Evolutionary conservation across 2,113 vertebrate genomes (phyloP), one percentile per base, ranked within the genome.

Genomic region (Macheiramphus alcinus): DNA sequence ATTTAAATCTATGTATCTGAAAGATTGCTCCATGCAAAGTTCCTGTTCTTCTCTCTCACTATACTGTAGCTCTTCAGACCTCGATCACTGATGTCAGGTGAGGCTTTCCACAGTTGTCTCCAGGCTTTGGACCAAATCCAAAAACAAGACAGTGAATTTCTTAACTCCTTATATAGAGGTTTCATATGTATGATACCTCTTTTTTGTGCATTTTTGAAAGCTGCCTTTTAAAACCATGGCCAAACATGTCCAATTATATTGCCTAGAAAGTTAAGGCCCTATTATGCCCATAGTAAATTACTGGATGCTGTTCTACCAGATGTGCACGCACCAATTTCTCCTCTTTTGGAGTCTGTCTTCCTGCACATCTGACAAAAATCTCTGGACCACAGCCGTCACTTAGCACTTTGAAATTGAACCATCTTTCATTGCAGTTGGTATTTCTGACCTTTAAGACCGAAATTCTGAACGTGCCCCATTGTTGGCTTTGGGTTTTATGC

Each of bases 401-500:
- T 93, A 62, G 43, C 66, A 36, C 88, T 96, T 89, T 94, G 93
- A 90, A 95, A 88, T 68, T 2, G 18, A 26, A 17, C 4, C 19
- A 11, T 79, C 81, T 78, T 84, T 76, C 48, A 65, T 93, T 96
- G 86, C 95, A 93, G 88, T 95, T 95, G 95, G 89, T 68, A 25
- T 68, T 89, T 61, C 27, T 53, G 88, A 92, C 97, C 96, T 97
- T 93, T 95, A 75, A 86, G 84, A 74, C 67, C 42, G 25, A 95
- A 95, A 91, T 96, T 90, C 90, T 58, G 53, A 96, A 72, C 0
- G 7, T 66, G 47, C 42, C 71, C 56, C 61, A 75, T 81, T 31
- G 61, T 67, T 2, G 7, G 80, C 32, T 7, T 36, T 36, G 52
- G 73, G 84, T 48, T 92, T 95, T 90, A 18, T 34, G 81, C 8